Evolutionary conservation across 2,113 vertebrate genomes (phyloP).

Genomic region (Lycocorax pyrrhopterus): DNA sequence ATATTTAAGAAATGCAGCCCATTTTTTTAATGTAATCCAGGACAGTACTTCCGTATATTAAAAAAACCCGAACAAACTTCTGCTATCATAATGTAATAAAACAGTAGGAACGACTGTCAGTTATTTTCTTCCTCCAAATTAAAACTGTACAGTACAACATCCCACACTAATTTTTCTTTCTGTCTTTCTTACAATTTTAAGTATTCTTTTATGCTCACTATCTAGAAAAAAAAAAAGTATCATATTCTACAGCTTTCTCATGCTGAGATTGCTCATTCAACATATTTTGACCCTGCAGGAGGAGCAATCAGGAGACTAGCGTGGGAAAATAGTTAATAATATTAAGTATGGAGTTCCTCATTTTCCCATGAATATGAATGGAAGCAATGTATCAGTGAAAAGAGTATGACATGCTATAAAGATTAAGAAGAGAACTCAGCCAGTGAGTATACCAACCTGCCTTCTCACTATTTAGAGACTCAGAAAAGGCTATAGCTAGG

Average conservation of each 20-base stretch:
- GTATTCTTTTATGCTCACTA: not conserved
- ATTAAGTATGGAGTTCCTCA: not conserved
- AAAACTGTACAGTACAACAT: not conserved
- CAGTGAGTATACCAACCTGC: not conserved
- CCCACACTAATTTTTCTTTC: not conserved
- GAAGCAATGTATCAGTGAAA: not conserved
- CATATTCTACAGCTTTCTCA: not conserved
- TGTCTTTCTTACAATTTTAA: not conserved
- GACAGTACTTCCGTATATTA: not conserved
- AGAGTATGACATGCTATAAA: not conserved
- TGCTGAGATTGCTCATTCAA: not conserved
- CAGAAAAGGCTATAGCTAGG: not conserved
- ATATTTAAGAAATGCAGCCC: not conserved
- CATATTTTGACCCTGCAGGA: not conserved
- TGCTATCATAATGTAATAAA: not conserved
- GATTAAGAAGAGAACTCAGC: not conserved
- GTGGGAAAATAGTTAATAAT: not conserved
- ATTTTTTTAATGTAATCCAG: not conserved
- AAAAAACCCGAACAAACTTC: not conserved
- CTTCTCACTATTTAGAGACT: not conserved
- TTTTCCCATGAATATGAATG: not conserved
- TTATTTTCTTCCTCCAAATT: not conserved
- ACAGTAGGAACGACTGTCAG: not conserved
- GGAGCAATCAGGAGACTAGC: not conserved
- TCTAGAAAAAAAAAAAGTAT: not conserved